Base-by-base conservation (phyloP, 1,140 invertebrate species). In the Drosophila tsacasi region DNA sequence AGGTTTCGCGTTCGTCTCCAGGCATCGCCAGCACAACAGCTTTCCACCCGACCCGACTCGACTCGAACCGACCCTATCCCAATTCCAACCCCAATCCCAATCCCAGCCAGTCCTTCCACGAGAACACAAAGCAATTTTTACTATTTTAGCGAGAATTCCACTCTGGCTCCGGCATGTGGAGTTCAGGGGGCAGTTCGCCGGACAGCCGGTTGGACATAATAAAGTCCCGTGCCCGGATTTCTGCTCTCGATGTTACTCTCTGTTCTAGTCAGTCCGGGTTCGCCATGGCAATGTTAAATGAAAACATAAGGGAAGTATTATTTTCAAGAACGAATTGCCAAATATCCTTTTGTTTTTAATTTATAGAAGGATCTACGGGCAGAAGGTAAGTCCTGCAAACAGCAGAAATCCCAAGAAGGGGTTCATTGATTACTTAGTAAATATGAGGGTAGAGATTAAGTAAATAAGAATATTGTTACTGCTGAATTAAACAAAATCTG, bases 101-200 rank as follows among this genome's bases (percentile, higher is more conserved):
- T 50, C 25, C 30, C 42, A 44, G 23, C 35, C 39, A 27, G 49
- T 47, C 49, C 30, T 49, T 67, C 23, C 46, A 23, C 8, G 19
- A 19, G 6, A 61, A 71, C 79, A 83, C 81, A 83, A 83, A 79
- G 81, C 76, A 83, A 83, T 79, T 79, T 83, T 72, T 67, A 79
- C 81, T 80, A 61, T 80, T 83, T 79, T 83, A 80, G 81, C 60
- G 76, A 64, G 73, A 80, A 83, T 83, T 83, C 61, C 69, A 71
- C 62, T 76, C 19, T 57, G 54, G 52, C n/a, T 7, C 42, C 19
- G 80, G 76, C 42, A 71, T 83, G 57, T 21, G 50, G 39, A 69
- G 63, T 19, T 12, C 32, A 40, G 52, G 47, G 30, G 52, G 72
- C 54, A 44, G 57, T 69, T 49, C 44, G 77, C 42, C 60, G 40